A percentile compares a stretch with the other conserved stretches of the same genome.
Conservation (phyloP, 2,113 vertebrate genomes). For the Nothocercus nigrocapillus region DNA sequence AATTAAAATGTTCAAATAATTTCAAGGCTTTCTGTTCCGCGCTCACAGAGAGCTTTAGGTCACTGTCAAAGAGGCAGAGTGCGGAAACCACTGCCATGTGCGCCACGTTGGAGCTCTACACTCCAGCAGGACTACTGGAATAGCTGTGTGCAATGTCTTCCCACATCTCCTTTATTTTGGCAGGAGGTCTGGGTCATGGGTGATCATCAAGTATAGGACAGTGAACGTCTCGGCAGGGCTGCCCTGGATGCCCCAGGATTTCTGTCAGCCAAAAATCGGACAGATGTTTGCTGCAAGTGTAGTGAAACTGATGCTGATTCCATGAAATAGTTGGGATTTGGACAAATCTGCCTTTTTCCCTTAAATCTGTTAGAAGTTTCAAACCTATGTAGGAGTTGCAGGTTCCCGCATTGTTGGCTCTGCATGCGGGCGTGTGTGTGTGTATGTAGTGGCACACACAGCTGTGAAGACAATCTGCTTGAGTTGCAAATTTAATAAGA, state of each 20-base stretch:
- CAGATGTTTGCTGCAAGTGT: neutral
- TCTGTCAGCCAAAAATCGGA: neutral
- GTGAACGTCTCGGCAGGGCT: neutral
- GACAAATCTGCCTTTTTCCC: neutral
- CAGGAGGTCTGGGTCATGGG: neutral
- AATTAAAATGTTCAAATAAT: neutral
- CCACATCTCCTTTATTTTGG: neutral
- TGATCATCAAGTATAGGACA: neutral
- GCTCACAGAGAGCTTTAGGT: neutral
- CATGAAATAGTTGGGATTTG: neutral
- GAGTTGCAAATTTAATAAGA: constrained; percentile 53
- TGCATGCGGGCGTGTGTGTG: neutral
- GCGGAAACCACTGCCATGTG: neutral
- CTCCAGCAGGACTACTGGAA: neutral
- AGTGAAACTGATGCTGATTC: neutral
- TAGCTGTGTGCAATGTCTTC: neutral
- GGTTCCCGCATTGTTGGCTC: neutral
- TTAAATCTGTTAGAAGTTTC: neutral
- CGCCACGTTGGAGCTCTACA: neutral
- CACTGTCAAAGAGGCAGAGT: neutral
- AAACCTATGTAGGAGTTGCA: neutral
- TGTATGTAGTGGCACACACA: neutral
- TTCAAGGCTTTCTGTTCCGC: neutral
- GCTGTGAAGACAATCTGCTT: constrained; percentile 29
- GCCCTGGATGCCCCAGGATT: neutral